Conservation (phyloP, 2,797 vertebrate genomes). For the Malurus leucopterus region DNA sequence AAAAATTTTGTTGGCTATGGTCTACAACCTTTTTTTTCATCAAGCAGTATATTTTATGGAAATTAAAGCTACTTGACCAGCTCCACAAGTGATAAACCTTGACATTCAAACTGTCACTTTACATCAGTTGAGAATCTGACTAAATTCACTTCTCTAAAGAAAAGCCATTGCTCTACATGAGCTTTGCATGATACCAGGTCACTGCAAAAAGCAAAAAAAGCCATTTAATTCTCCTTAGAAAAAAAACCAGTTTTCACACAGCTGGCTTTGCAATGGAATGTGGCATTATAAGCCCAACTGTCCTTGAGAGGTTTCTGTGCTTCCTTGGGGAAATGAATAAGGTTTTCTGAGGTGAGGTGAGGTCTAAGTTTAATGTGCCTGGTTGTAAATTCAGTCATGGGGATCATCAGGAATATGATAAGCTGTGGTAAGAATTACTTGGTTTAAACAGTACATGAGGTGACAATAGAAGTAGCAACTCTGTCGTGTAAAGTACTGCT, state of each 20-base stretch:
- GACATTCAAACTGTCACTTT: not conserved
- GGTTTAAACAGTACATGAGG: not conserved
- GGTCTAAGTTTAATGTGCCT: slow-evolving; percentile 17
- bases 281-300: not conserved
- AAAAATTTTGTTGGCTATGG: not conserved
- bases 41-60: not conserved
- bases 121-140: not conserved
- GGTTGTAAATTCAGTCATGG: not conserved
- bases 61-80: not conserved
- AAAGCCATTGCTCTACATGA: not conserved
- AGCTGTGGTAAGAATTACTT: not conserved
- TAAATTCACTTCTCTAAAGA: not conserved
- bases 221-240: not conserved
- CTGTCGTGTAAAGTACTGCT: not conserved
- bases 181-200: not conserved
- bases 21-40: not conserved
- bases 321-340: not conserved
- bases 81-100: not conserved
- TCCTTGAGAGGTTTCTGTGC: not conserved
- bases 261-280: not conserved
- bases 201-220: not conserved
- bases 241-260: not conserved
- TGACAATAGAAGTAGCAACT: not conserved
- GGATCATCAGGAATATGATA: not conserved
- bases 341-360: not conserved